Conservation (phyloP, 1,140 invertebrate genomes). For the Leptinotarsa lineolata region DNA sequence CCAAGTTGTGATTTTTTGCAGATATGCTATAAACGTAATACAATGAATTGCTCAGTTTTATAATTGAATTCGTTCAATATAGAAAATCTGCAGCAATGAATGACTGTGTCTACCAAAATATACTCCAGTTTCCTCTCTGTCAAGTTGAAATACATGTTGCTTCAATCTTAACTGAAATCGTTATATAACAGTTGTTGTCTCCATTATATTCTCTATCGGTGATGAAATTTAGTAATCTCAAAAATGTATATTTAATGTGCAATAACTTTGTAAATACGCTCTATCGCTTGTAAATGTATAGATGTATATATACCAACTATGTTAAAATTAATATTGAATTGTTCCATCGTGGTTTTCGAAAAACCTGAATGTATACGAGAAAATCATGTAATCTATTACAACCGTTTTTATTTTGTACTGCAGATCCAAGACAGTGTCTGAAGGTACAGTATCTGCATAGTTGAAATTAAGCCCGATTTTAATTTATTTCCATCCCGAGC, state of each 20-base stretch:
- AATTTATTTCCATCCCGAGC: constrained; percentile 23
- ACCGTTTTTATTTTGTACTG: constrained; percentile 22
- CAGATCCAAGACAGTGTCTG: neutral
- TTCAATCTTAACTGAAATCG: constrained; percentile 20
- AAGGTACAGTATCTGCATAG: neutral
- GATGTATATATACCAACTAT: constrained; percentile 50
- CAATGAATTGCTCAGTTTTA: constrained; percentile 47
- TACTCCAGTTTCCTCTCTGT: neutral
- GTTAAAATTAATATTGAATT: constrained; percentile 18
- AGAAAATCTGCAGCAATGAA: neutral
- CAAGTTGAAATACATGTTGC: constrained; percentile 29
- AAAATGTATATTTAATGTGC: constrained; percentile 55
- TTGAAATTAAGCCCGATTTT: constrained; percentile 1
- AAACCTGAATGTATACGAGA: constrained; percentile 50
- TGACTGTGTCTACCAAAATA: constrained; percentile 14
- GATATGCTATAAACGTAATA: constrained; percentile 40
- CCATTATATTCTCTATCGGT: constrained; percentile 19
- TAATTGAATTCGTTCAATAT: constrained; percentile 26
- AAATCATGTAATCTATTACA: constrained; percentile 23
- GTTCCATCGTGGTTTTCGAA: constrained; percentile 22
- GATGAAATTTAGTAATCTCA: constrained; percentile 28
- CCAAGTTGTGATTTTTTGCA: constrained; percentile 45
- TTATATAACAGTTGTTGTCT: constrained; percentile 25
- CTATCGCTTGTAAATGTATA: constrained; percentile 54
- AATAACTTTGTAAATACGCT: constrained; percentile 56